Evolutionary conservation across 1,140 invertebrate genomes (phyloP).

Genomic region (Brachionus rubens): DNA sequence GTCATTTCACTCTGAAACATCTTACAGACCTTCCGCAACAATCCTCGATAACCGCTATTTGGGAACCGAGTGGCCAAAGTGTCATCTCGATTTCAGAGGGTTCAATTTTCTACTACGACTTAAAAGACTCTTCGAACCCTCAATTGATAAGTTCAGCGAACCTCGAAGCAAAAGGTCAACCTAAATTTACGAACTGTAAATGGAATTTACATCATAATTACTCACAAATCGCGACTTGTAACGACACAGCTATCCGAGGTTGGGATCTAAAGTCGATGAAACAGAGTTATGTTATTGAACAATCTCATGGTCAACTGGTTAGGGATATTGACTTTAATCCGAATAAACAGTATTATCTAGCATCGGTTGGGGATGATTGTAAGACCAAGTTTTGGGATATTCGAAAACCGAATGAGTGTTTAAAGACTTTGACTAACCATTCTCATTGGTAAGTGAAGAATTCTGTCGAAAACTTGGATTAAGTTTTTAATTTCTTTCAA

Average conservation of each 20-base stretch:
- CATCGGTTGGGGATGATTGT: slow-evolving; percentile 90
- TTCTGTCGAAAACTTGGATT: slow-evolving; percentile 20
- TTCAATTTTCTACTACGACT: slow-evolving; percentile 13
- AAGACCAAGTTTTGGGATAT: slow-evolving; percentile 92
- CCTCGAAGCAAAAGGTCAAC: slow-evolving; percentile 42
- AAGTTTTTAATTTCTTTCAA: slow-evolving; percentile 54
- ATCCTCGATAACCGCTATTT: background rate
- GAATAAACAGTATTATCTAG: slow-evolving; percentile 87
- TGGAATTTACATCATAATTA: slow-evolving; percentile 38
- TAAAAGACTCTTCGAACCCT: background rate
- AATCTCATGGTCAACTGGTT: slow-evolving; percentile 80
- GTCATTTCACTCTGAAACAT: slow-evolving; percentile 11
- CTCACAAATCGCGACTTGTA: slow-evolving; percentile 27
- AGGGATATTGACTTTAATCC: slow-evolving; percentile 93
- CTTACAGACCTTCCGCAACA: slow-evolving; percentile 1
- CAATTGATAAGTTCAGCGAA: slow-evolving; percentile 34
- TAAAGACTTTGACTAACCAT: slow-evolving; percentile 79
- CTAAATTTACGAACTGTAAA: slow-evolving; percentile 31
- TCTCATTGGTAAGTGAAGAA: slow-evolving; percentile 75
- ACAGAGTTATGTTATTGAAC: slow-evolving; percentile 76
- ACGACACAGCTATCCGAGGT: slow-evolving; percentile 34
- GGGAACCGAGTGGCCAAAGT: slow-evolving; percentile 14
- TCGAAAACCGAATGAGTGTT: slow-evolving; percentile 70
- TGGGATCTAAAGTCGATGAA: slow-evolving; percentile 46
- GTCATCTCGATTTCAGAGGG: slow-evolving; percentile 8